These are phyloP conservation scores for Limnephilus lunatus DNA, from an alignment of 2,888 invertebrate species.

Conservation along the genomic window DNA sequence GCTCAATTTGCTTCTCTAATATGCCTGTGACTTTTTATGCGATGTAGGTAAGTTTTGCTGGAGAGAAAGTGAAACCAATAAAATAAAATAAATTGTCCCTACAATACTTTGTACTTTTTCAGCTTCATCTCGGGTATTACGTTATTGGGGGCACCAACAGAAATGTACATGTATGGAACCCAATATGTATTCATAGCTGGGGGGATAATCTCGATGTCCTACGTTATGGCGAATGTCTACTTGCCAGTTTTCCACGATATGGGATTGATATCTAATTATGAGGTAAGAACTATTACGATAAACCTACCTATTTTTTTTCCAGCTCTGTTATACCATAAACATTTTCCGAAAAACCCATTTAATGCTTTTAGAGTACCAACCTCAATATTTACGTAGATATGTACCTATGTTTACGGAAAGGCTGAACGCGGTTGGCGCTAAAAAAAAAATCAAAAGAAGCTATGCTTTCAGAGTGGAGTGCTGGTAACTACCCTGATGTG, in stretches of 20 bases:
- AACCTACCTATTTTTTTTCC: conserved; percentile 3
- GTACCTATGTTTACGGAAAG: no score
- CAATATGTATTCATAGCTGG: conserved; percentile 83
- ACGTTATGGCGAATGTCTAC: conserved; percentile 82
- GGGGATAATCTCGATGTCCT: conserved; percentile 81
- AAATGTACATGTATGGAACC: conserved; percentile 89
- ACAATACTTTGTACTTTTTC: conserved; percentile 63
- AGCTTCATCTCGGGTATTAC: conserved; percentile 89
- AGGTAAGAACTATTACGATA: conserved; percentile 76
- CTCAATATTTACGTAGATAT: no score
- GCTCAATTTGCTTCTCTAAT: no score
- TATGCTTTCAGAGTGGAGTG: no score
- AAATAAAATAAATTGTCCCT: no score
- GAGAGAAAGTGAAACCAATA: not conserved
- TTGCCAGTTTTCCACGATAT: conserved; percentile 86
- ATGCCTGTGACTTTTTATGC: not conserved
- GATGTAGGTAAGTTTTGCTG: not conserved
- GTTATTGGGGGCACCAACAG: conserved; percentile 86
- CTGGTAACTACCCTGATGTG: no score
- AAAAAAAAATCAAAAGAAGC: no score
- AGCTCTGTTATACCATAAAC: not conserved
- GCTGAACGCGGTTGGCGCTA: no score
- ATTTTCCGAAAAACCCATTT: not conserved
- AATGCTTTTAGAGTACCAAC: no score
- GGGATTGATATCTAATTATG: conserved; percentile 87